These are phyloP conservation scores for Brevimyrus niger DNA, from an alignment of 2,113 vertebrate species.

Conservation along the genomic window DNA sequence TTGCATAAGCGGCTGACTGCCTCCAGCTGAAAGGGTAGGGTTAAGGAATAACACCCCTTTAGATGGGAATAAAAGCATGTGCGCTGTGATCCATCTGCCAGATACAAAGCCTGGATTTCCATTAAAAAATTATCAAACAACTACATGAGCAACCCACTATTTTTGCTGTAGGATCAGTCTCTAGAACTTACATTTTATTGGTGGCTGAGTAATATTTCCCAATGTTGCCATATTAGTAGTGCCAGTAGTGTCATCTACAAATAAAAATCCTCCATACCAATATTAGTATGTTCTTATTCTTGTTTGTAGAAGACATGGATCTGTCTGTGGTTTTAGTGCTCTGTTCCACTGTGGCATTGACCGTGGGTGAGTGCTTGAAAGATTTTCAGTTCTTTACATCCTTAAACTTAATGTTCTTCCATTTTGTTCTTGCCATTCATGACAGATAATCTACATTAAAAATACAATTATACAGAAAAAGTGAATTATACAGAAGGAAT, in stretches of 20 bases:
- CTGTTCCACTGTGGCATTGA: slow-evolving; percentile 50
- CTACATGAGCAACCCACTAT: not conserved
- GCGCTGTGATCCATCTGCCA: not conserved
- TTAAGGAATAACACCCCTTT: not conserved
- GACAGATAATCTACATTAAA: not conserved
- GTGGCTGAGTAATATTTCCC: not conserved
- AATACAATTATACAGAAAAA: not conserved
- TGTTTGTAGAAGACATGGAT: slow-evolving; percentile 53
- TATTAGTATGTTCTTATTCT: not conserved
- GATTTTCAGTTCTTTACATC: not conserved
- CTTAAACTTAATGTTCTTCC: not conserved
- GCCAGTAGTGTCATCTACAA: not conserved
- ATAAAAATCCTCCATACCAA: not conserved
- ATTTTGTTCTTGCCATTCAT: not conserved
- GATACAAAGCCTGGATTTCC: not conserved
- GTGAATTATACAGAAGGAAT: not conserved
- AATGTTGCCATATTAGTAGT: not conserved
- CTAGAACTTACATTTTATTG: not conserved
- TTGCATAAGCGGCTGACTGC: slow-evolving; percentile 14
- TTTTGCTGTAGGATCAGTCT: not conserved
- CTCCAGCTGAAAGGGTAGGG: not conserved
- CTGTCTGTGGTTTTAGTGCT: slow-evolving; percentile 46
- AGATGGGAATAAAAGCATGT: not conserved
- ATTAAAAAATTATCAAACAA: not conserved
- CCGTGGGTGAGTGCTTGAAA: slow-evolving; percentile 50